These are phyloP conservation scores for Diorhabda carinulata DNA, from an alignment of 1,140 invertebrate genomes.

Conservation along the genomic window DNA sequence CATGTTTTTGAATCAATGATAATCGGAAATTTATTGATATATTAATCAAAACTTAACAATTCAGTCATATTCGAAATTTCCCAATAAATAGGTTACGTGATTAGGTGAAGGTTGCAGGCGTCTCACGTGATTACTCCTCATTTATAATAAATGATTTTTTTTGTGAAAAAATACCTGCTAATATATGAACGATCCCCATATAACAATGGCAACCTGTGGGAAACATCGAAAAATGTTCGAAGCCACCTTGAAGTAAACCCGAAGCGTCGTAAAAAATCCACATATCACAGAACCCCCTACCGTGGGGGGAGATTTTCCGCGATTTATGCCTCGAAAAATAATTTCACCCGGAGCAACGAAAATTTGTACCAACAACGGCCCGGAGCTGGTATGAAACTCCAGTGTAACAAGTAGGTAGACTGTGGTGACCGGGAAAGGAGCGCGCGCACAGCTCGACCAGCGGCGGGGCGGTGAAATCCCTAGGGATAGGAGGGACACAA, in stretches of 20 bases:
- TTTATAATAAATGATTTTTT: not conserved
- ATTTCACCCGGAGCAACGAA: slow-evolving; percentile 13
- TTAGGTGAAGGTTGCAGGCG: slow-evolving; percentile 5
- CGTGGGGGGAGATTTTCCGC: not conserved
- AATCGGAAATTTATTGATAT: not conserved
- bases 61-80: not conserved
- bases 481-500: not conserved
- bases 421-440: slow-evolving; percentile 36
- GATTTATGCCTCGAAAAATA: not conserved
- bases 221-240: not conserved
- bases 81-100: not conserved
- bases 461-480: not conserved
- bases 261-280: slow-evolving; percentile 3
- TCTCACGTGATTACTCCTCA: not conserved
- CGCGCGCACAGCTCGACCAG: slow-evolving; percentile 33
- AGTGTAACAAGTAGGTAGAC: slow-evolving; percentile 47
- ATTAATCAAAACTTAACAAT: not conserved
- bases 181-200: not conserved
- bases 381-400: slow-evolving; percentile 43
- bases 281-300: slow-evolving; percentile 3
- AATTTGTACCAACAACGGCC: slow-evolving; percentile 20
- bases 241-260: not conserved
- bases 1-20: too few species aligned
- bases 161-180: slow-evolving; percentile 6
- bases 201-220: slow-evolving; percentile 19